Evolutionary conservation across 2,888 invertebrate species (phyloP).

Genomic region (Erebia epiphron): DNA sequence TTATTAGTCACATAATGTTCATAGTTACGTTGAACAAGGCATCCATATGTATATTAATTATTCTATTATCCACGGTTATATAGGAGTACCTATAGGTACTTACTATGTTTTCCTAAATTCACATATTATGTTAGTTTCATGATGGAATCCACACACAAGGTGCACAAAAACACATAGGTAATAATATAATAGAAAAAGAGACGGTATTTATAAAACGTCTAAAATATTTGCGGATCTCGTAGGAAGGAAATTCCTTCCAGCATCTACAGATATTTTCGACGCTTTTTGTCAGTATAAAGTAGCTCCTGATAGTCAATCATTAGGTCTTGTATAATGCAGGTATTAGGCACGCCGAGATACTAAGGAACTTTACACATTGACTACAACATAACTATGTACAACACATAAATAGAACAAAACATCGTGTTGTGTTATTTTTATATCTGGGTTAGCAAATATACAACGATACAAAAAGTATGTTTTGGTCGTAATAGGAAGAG

Average conservation of each 20-base stretch:
- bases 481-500: conserved; percentile 1
- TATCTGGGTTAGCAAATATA: neutral
- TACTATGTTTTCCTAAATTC: too few species aligned
- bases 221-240: neutral
- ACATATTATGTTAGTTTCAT: neutral
- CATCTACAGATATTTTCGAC: too few species aligned
- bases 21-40: too few species aligned
- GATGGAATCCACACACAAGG: neutral
- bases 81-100: too few species aligned
- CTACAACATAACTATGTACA: neutral
- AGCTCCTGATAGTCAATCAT: neutral
- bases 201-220: neutral
- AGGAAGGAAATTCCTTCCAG: too few species aligned
- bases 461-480: conserved; percentile 6
- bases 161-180: neutral
- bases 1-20: too few species aligned
- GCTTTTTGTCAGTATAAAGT: too few species aligned
- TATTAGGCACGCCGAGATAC: neutral
- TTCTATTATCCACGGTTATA: too few species aligned
- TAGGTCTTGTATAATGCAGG: neutral
- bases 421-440: neutral
- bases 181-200: neutral
- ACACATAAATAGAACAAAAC: neutral
- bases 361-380: neutral
- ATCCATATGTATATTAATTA: too few species aligned